Evolutionary conservation across 1,140 invertebrate genomes (phyloP).

Genomic region (Agrilus planipennis): DNA sequence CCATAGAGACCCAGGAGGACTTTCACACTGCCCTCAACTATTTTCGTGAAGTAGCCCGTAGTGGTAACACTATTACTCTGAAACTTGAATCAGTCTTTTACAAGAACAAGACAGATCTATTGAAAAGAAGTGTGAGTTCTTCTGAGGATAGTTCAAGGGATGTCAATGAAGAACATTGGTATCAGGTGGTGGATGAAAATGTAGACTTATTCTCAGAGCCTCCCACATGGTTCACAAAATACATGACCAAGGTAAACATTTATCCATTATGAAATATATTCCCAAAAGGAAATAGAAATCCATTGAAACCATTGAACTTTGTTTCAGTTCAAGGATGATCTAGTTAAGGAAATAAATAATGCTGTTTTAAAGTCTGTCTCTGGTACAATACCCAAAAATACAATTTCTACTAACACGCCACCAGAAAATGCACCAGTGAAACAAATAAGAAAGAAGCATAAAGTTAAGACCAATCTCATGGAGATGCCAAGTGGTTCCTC

Average conservation of each 20-base stretch:
- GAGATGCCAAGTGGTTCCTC: too few relatives aligned
- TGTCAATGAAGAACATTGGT: not conserved
- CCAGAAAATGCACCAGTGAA: too few relatives aligned
- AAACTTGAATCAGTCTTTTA: slow-evolving; percentile 17
- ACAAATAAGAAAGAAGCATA: too few relatives aligned
- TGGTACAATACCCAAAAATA: too few relatives aligned
- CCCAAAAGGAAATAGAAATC: too few relatives aligned
- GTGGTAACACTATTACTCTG: slow-evolving; percentile 25
- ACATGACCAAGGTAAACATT: slow-evolving; percentile 25
- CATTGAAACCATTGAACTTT: not conserved
- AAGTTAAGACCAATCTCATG: too few relatives aligned
- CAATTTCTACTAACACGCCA: too few relatives aligned
- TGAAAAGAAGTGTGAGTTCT: not conserved
- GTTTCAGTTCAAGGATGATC: slow-evolving; percentile 22
- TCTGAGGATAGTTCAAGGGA: not conserved
- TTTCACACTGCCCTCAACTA: slow-evolving; percentile 28
- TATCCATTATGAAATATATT: not conserved
- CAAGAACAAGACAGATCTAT: not conserved
- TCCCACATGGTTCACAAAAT: slow-evolving; percentile 30
- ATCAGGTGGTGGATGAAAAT: too few relatives aligned
- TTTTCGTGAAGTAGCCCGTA: slow-evolving; percentile 24
- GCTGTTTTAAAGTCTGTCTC: slow-evolving; percentile 11
- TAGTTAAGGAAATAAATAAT: slow-evolving; percentile 17
- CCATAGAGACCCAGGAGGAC: slow-evolving; percentile 25
- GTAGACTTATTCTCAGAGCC: too few relatives aligned